Evolutionary conservation across 2,888 invertebrate genomes (phyloP), one percentile per base, ranked within the genome.

Genomic region (Thysanoteuthis rhombus): DNA sequence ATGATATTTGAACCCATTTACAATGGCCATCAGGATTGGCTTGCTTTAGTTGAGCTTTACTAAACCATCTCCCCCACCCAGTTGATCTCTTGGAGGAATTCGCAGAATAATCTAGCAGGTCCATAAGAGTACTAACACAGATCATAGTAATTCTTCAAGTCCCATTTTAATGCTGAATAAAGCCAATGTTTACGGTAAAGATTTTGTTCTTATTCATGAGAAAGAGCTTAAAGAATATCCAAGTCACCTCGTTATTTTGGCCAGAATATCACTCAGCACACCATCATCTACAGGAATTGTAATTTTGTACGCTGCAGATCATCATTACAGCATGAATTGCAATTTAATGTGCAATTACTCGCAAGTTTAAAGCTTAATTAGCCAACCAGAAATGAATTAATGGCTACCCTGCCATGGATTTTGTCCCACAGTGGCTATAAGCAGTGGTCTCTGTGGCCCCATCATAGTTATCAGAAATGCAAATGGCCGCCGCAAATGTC

Each of bases 301-400:
- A 36, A n/a, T 75, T 75, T 75, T 75, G n/a, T 75, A 75, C 16
- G 10, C 75, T 75, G n/a, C 75, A 16, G 75, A 75, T 75, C 16
- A n/a, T 75, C 75, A 36, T 75, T 75, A 36, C 10, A 75, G 25
- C 75, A 75, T 36, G 36, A 75, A 75, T n/a, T 75, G n/a, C n/a
- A 75, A 75, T 75, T 75, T 75, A 75, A 75, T 75, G n/a, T 75
- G 75, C 75, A 75, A 75, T 75, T 75, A 75, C n/a, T 75, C n/a
- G 12, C n/a, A 75, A 36, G 75, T 36, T 36, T 75, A 75, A 75
- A 75, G 75, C 75, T 75, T 75, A 75, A 75, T 75, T 75, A 75
- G 16, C 75, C 75, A n/a, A 8, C 32, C n/a, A 75, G 75, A 4
- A 75, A 75, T 75, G 75, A 75, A 75, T 75, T 75, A 75, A 75